Percentiles rank a stretch among this genome's conserved stretches.
Conservation (phyloP, 2,113 vertebrate genomes). For the Chrysochloris asiatica region DNA sequence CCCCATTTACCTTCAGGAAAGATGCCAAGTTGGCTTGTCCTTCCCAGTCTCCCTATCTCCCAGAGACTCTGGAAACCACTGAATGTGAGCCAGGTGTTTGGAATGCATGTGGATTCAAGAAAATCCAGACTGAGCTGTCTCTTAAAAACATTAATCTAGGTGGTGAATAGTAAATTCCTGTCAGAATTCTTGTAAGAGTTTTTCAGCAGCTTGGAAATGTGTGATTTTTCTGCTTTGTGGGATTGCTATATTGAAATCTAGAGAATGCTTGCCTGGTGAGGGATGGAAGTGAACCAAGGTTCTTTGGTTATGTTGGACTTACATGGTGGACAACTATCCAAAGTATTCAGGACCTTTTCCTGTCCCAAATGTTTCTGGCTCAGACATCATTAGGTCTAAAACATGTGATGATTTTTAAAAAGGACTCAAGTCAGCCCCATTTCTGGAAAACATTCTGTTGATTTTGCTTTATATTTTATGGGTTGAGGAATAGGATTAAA, state of each 20-base stretch:
- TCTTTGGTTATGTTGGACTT: not conserved
- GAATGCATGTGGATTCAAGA: not conserved
- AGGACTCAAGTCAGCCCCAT: not conserved
- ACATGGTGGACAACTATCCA: not conserved
- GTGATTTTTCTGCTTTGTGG: not conserved
- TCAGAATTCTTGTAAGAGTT: not conserved
- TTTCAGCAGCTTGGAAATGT: not conserved
- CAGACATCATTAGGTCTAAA: not conserved
- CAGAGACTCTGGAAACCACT: not conserved
- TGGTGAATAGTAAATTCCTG: not conserved
- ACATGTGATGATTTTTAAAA: not conserved
- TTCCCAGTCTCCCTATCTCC: not conserved
- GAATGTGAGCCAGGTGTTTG: not conserved
- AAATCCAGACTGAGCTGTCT: not conserved
- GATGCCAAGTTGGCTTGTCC: not conserved
- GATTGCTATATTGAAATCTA: not conserved
- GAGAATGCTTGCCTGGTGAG: not conserved
- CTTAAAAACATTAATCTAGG: not conserved
- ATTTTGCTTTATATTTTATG: not conserved
- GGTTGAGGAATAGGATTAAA: not conserved
- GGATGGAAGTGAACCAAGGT: not conserved
- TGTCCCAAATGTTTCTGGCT: not conserved
- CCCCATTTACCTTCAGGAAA: fast-evolving
- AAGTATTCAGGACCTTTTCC: not conserved
- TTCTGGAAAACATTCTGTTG: not conserved